These are phyloP conservation scores for Pachycephala philippinensis DNA, from an alignment of 2,113 vertebrate genomes.

Conservation along the genomic window DNA sequence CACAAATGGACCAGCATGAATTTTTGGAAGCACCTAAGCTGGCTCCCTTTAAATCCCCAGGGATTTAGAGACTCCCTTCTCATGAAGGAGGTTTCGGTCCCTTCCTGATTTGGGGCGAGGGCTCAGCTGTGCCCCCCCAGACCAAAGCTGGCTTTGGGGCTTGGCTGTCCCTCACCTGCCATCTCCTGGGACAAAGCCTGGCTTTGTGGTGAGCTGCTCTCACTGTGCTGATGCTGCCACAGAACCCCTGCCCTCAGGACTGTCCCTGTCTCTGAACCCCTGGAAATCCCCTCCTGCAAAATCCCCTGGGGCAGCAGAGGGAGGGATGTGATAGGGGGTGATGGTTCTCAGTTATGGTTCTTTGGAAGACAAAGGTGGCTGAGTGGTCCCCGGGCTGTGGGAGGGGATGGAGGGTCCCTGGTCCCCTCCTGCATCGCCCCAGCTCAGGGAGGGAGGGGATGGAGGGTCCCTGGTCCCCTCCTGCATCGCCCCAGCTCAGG, in stretches of 20 bases:
- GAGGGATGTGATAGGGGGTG: rapidly evolving
- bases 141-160: background rate
- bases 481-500: background rate
- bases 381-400: rapidly evolving
- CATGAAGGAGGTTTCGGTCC: background rate
- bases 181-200: background rate
- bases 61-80: background rate
- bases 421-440: background rate
- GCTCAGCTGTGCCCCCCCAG: background rate
- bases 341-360: rapidly evolving
- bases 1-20: background rate
- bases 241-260: background rate
- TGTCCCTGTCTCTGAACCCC: background rate
- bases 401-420: background rate
- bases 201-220: background rate
- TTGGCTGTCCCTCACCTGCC: background rate
- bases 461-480: background rate
- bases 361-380: background rate
- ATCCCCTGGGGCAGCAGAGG: background rate
- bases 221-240: background rate
- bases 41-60: background rate
- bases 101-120: background rate
- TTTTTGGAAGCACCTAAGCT: background rate
- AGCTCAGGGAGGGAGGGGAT: background rate
- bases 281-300: background rate